A percentile compares a stretch with the other conserved stretches of the same genome.
Evolutionary conservation across 2,113 vertebrate species (phyloP).

Genomic region (Bufo bufo): DNA sequence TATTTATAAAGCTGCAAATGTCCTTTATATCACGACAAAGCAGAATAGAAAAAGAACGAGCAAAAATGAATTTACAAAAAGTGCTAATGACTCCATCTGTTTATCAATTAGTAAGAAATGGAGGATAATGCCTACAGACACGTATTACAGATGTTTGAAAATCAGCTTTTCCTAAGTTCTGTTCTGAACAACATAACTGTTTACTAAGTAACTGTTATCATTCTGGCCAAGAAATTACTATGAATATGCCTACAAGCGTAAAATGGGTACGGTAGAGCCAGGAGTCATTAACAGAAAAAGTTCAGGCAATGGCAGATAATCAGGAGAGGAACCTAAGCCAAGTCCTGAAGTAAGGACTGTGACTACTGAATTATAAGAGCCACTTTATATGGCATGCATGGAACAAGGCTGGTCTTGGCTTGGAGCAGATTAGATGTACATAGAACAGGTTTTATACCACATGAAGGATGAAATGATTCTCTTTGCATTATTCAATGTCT

Average conservation of each 20-base stretch:
- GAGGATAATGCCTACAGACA: not conserved
- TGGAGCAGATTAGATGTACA: not conserved
- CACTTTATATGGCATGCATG: not conserved
- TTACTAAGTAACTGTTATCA: too few species aligned
- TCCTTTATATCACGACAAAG: not conserved
- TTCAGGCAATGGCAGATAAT: slow-evolving; percentile 8
- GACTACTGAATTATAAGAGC: not conserved
- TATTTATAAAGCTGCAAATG: slow-evolving; percentile 21
- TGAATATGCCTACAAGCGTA: not conserved
- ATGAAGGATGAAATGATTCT: not conserved
- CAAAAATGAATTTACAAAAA: not conserved
- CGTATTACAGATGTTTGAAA: not conserved
- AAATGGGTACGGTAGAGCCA: not conserved
- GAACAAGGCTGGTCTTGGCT: not conserved
- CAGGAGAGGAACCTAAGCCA: not conserved
- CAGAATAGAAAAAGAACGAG: not conserved
- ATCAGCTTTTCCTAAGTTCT: not conserved
- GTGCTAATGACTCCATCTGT: slow-evolving; percentile 23
- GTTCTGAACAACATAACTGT: not conserved
- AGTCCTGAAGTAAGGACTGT: not conserved
- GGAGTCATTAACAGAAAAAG: not conserved
- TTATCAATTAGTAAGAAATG: not conserved
- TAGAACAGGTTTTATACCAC: not conserved
- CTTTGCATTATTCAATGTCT: not conserved
- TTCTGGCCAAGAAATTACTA: not conserved